Base-by-base conservation (phyloP, 2,113 vertebrate species). In the Xyliphius kryptos region DNA sequence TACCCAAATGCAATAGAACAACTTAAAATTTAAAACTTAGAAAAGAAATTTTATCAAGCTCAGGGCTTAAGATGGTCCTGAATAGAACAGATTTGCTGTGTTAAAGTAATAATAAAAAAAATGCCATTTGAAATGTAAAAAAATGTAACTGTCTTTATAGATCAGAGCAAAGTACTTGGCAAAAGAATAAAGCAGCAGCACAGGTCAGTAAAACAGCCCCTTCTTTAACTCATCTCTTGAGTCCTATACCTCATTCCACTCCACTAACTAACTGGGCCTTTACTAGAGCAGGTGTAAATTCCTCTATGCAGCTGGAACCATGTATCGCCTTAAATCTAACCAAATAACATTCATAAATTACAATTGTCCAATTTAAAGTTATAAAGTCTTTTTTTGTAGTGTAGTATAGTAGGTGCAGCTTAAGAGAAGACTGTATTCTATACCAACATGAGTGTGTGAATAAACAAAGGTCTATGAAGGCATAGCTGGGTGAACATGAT, bases 221-320 rank as follows among this genome's bases (percentile, higher is more conserved):
- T 37, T 47, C 47, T 63, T 61, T 16, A 16, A 49, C 22, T 13
- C 37, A 43, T 21, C 52, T 44, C 57, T n/a, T 37, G 20, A 37
- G 38, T 9, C 50, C 47, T 26, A 54, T 60, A 49, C 5, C 21
- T 43, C 11, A 2, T 38, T 20, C 12, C 9, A 8, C 26, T 14
- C 11, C 17, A 36, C 52, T 36, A 21, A 9, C n/a, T 38, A 49
- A 15, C 11, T 16, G 48, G 61, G 46, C 11, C 43, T 77, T 78
- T 76, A 78, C 43, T 22, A 71, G 44, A 59, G 54, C 68, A 76
- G 73, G 62, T 77, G 76, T 16, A 56, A 66, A 76, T 76, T 69
- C 66, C 47, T 43, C 51, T 49, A 55, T 50, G 49, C 22, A 60
- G 15, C n/a, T 36, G 44, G 51, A 49, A 61, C 48, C 19, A 50